Base-by-base conservation (phyloP, 2,888 invertebrate species). In the Cerceris ruficornis region DNA sequence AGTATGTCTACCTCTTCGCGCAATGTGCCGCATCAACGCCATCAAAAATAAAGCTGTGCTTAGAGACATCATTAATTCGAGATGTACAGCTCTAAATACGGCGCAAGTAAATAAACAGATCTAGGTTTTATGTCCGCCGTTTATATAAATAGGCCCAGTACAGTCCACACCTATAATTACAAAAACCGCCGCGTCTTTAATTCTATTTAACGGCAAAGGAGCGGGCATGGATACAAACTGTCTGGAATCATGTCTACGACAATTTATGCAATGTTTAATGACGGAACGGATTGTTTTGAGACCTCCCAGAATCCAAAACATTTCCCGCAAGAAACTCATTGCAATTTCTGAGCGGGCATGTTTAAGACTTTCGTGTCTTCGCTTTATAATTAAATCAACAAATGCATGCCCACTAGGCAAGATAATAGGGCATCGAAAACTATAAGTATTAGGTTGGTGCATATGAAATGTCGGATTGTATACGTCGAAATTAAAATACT, bases 51-150 rank as follows among this genome's bases (percentile, higher is more conserved):
- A 69, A 7, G 81, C 75, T 0, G 92, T 88, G 2, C 86, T 83
- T 5, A 91, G 71, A 6, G 86, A 81, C 0, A 68, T 69, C 0
- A 90, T 86, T 5, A 90, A 52, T 74, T 92, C 92, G 7, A 93
- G 76, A 69, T 92, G 91, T 5, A 92, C 70, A 0, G 88, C 87
- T 14, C 91, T 70, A 41, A 89, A 91, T 0, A 90, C 81, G 0
- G 91, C 88, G 81, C 92, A 92, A 0, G 92, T 92, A 67, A 88
- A 90, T 6, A 93, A 58, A 15, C 87, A 83, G 13, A 92, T 84
- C 86, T 88, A 92, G 0, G 81, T 82, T 55, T 89, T 88, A 7
- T 71, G 41, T 5, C 80, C 75, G 4, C 73, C 81, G 58, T 72
- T 87, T 7, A 90, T 64, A 14, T 69, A 81, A 6, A 92, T 17